Evolutionary conservation across 23 tunicate genomes (phyloP).

Genomic region (Halocynthia roretzi): DNA sequence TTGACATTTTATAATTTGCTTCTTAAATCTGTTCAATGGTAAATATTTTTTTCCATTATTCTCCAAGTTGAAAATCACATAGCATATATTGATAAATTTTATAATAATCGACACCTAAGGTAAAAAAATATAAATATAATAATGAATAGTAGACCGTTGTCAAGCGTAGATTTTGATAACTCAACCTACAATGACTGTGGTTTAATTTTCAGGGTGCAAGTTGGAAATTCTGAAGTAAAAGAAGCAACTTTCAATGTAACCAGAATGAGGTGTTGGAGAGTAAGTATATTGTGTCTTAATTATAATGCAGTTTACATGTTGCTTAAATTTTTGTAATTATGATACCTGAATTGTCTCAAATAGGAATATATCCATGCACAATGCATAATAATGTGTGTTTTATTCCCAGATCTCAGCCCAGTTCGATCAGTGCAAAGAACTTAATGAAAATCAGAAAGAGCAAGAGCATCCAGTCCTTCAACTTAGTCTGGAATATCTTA

Average conservation of each 20-base stretch:
- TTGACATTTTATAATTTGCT: no score
- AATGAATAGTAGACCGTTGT: no score
- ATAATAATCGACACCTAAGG: no score
- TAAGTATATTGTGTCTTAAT: conserved; percentile 3
- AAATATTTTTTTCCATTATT: no score
- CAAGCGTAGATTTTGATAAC: no score
- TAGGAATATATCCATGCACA: background rate
- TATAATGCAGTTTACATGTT: background rate
- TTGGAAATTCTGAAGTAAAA: conserved; percentile 9
- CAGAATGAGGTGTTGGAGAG: conserved; percentile 74
- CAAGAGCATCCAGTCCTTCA: conserved; percentile 25
- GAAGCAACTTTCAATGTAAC: conserved; percentile 52
- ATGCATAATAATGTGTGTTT: background rate
- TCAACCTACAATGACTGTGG: no score
- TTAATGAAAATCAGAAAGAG: conserved; percentile 11
- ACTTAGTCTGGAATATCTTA: conserved; percentile 56
- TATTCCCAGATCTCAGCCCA: conserved; percentile 11
- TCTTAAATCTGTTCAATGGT: no score
- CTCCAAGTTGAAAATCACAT: no score
- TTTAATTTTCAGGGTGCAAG: conserved; percentile 9
- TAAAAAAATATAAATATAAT: no score
- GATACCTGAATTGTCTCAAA: background rate
- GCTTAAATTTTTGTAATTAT: background rate
- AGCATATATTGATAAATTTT: no score
- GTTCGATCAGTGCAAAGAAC: background rate